phyloP scores from a whole-genome alignment of 2,113 vertebrate genomes.

The Sturnus vulgaris region DNA sequence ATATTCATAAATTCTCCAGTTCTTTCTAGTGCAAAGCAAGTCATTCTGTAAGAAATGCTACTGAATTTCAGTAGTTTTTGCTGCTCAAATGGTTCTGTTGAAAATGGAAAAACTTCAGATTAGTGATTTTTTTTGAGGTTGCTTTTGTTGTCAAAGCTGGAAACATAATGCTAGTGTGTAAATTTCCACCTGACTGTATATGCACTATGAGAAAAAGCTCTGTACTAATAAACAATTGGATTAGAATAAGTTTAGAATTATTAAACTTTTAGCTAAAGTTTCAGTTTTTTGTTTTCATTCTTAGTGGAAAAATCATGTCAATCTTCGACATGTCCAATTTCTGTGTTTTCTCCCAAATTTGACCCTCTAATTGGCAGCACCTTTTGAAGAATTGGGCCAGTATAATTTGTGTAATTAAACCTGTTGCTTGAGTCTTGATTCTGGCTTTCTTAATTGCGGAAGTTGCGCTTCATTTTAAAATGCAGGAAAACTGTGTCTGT shows the following conservation, averaged over 20 bases:
- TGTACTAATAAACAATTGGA: background rate
- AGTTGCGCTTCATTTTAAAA: background rate
- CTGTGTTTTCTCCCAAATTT: background rate
- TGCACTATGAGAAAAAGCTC: background rate
- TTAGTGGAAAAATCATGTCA: background rate
- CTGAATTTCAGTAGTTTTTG: conserved; percentile 82
- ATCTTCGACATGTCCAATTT: background rate
- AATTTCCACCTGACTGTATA: conserved; percentile 18
- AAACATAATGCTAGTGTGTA: conserved; percentile 50
- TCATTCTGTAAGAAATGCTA: conserved; percentile 80
- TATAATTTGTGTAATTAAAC: background rate
- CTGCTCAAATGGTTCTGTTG: conserved; percentile 71
- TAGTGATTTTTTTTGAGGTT: conserved; percentile 61
- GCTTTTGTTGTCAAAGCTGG: conserved; percentile 66
- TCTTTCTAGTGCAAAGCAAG: conserved; percentile 81
- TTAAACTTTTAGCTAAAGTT: background rate
- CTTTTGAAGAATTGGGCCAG: background rate
- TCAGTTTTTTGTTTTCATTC: background rate
- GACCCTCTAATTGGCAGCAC: background rate
- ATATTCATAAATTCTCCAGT: conserved; percentile 84
- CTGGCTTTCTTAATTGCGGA: background rate
- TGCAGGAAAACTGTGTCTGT: background rate
- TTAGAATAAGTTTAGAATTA: background rate
- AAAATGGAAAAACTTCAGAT: conserved; percentile 73
- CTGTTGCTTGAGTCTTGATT: background rate